phyloP scores from a whole-genome alignment of 2,888 invertebrate genomes.

The Xestia xanthographa region DNA sequence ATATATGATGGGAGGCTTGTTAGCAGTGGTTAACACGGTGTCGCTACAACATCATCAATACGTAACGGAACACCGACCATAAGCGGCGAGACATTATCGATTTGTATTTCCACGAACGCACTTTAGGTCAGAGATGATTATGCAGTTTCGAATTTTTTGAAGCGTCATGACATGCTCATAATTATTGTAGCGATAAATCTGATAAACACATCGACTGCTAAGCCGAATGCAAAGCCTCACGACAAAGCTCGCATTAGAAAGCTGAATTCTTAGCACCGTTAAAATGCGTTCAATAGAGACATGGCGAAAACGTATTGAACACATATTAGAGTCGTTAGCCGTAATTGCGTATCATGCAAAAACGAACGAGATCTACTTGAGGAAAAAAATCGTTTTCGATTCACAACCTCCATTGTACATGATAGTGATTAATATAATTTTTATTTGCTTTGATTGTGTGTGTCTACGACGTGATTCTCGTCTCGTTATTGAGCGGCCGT shows the following conservation, averaged over 20 bases:
- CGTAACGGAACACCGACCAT: slow-evolving; percentile 71
- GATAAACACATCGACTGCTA: slow-evolving; percentile 77
- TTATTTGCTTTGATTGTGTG: slow-evolving; percentile 84
- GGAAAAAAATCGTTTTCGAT: slow-evolving; percentile 78
- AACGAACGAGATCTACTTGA: slow-evolving; percentile 70
- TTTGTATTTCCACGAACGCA: slow-evolving; percentile 71
- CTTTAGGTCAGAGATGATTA: slow-evolving; percentile 74
- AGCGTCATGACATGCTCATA: slow-evolving; percentile 78
- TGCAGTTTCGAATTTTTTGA: slow-evolving; percentile 74
- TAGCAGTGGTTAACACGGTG: slow-evolving; percentile 77
- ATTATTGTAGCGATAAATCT: slow-evolving; percentile 82
- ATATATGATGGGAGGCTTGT: slow-evolving; percentile 72
- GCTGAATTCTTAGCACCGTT: slow-evolving; percentile 80
- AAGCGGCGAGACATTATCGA: slow-evolving; percentile 72
- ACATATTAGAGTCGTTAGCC: slow-evolving; percentile 81
- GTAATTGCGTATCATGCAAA: slow-evolving; percentile 86
- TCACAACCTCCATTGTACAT: slow-evolving; percentile 75
- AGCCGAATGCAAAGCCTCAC: slow-evolving; percentile 74
- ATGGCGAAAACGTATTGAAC: slow-evolving; percentile 79
- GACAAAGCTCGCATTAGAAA: slow-evolving; percentile 86
- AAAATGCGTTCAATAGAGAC: slow-evolving; percentile 79
- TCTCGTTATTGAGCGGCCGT: slow-evolving; percentile 78
- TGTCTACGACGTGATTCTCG: slow-evolving; percentile 73
- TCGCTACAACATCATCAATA: slow-evolving; percentile 71
- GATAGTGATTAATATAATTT: slow-evolving; percentile 84